Evolutionary conservation across 2,113 vertebrate genomes (phyloP), one percentile per base, ranked within the genome.

Genomic region (Menura novaehollandiae): DNA sequence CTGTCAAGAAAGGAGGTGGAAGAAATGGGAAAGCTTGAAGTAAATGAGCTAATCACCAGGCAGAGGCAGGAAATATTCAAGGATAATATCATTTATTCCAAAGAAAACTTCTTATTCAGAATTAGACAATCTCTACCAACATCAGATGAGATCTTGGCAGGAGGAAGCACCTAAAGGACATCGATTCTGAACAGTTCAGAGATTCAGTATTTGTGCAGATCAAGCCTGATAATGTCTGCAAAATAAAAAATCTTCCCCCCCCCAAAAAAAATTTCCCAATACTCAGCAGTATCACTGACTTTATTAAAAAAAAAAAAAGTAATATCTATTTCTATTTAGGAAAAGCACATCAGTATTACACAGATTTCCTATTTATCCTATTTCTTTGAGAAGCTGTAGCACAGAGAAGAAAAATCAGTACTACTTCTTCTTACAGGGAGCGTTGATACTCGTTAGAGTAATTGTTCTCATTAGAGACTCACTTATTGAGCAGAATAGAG

Each of bases 11-110:
- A 69, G 13, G 71, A 86, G 14, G 12, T 32, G 37, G 49, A 95
- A 95, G n/a, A 63, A 88, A 73, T 49, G 15, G 67, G 71, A 83
- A 93, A 79, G 33, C 49, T 23, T 83, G 88, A 95, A n/a, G 51
- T 79, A 66, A 67, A 85, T 62, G 67, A 89, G 15, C 41, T 95
- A 63, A 81, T 71, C n/a, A 37, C 24, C 53, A 76, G 49, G 15
- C 47, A 89, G 69, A 68, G 24, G 39, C 32, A 66, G 41, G 53
- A 62, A 53, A 55, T 47, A 41, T 79, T 89, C 75, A 60, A 85
- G 53, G 10, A 35, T 35, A 82, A n/a, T 37, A 46, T 72, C 52
- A 88, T 43, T 78, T 80, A 37, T 71, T 88, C 71, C 62, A 77
- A 67, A 62, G 59, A 85, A 82, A 88, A 53, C 21, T 20, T 73